Evolutionary conservation across 2,888 invertebrate genomes (phyloP), one percentile per base, ranked within the genome.

Genomic region (Aradus depressus): DNA sequence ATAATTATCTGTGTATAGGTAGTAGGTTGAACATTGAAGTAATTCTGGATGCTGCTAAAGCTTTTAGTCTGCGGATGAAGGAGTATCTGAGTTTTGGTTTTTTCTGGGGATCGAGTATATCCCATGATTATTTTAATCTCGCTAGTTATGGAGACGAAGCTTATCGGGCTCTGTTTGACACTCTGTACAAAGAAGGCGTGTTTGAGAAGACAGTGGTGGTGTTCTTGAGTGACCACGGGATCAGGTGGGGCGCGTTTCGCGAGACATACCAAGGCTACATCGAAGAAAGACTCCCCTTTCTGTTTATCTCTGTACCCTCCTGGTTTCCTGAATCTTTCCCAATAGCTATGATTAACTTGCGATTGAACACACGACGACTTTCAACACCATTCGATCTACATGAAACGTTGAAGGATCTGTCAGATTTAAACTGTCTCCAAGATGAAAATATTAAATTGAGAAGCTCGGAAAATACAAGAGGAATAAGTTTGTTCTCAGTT

Each of bases 181-280:
- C 69, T 51, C 64, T 83, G 45, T 68, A 76, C 31, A 60, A 66
- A 0, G 64, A 70, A 2, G 71, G 73, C 1, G 68, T 76, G 48
- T 68, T 87, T 48, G 75, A 84, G 45, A 73, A 77, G 22, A 86
- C 87, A 0, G 72, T 79, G 37, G 61, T 90, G 45, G 66, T 88
- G 8, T 64, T 75, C 37, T 72, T 91, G 71, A 91, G 91, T 66
- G 93, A 93, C 64, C 93, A 93, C 63, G 93, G 93, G 0, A 79
- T 90, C 52, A 72, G 92, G 54, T 91, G 85, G 81, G 92, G 91
- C 2, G 74, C 74, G 5, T 88, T 90, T 60, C 74, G 90, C 8
- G 72, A 75, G 59, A 91, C 91, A 0, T 86, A 84, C 66, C 87
- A 91, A 68, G 88, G 88, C 2, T 74, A 81, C 64, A 73, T 92